Conservation (phyloP, 2,797 vertebrate genomes). For the Onychomys leucogaster region DNA sequence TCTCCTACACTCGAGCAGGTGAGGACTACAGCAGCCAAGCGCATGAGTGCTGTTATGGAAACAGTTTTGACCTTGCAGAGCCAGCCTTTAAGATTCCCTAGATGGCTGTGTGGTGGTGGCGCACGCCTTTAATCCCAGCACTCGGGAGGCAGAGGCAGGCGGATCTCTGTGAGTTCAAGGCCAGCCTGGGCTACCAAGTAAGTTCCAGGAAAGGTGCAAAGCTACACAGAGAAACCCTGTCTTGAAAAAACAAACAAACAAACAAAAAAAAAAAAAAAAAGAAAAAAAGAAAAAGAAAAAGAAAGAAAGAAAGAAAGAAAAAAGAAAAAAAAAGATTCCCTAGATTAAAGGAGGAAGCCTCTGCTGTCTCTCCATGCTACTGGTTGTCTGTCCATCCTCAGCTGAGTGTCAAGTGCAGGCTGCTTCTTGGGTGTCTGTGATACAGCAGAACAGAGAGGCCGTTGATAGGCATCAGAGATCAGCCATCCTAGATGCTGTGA, state of each 20-base stretch:
- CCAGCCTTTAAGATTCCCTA: not conserved
- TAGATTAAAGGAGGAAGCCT: not conserved
- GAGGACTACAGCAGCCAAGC: not conserved
- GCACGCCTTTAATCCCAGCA: no score
- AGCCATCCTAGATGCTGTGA: not conserved
- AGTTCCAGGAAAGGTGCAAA: no score
- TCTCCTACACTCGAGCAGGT: not conserved
- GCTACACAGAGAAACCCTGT: no score
- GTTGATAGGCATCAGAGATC: not conserved
- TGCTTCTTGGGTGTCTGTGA: not conserved
- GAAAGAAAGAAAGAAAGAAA: no score
- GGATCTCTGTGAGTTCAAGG: no score
- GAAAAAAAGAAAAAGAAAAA: no score
- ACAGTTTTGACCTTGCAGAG: not conserved
- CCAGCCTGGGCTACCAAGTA: no score
- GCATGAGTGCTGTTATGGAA: not conserved
- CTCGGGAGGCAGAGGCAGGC: no score
- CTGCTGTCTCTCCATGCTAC: not conserved
- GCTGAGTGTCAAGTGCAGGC: not conserved
- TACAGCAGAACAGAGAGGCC: not conserved
- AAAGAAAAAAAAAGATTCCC: no score
- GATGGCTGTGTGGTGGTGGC: no score
- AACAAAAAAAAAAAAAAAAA: no score
- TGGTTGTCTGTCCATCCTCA: not conserved
- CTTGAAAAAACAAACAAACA: no score